These are phyloP conservation scores for Camelus dromedarius DNA, from an alignment of 2,113 vertebrate species.

Conservation along the genomic window DNA sequence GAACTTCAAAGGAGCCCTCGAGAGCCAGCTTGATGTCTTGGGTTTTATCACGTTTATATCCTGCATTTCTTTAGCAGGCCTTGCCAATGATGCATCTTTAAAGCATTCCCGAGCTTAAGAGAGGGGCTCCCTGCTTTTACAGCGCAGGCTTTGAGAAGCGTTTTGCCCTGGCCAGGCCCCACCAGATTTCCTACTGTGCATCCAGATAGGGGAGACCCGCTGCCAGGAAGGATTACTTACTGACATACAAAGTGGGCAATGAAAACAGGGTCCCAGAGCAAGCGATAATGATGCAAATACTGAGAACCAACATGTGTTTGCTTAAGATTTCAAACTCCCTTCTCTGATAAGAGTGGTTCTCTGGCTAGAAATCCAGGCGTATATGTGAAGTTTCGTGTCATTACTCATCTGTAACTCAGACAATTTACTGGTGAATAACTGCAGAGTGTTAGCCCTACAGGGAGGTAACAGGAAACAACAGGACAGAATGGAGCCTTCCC, in stretches of 20 bases:
- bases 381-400: neutral
- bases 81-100: slow-evolving; percentile 54
- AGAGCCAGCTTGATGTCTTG: slow-evolving; percentile 56
- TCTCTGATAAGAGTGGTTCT: slow-evolving; percentile 4
- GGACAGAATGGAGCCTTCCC: neutral
- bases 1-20: slow-evolving; percentile 82
- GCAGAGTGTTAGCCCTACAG: neutral
- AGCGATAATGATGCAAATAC: neutral
- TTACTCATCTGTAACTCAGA: slow-evolving; percentile 24
- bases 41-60: slow-evolving; percentile 76
- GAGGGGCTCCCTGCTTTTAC: slow-evolving; percentile 15
- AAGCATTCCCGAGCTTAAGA: slow-evolving; percentile 48
- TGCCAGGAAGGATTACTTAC: neutral
- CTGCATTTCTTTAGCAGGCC: slow-evolving; percentile 64
- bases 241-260: slow-evolving; percentile 27
- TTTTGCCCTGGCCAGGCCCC: neutral
- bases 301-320: slow-evolving; percentile 52
- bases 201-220: neutral
- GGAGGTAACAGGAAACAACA: neutral
- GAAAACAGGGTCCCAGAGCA: slow-evolving; percentile 1
- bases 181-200: slow-evolving; percentile 64
- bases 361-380: neutral
- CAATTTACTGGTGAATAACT: neutral
- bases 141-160: neutral
- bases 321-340: slow-evolving; percentile 33